Percentiles rank a stretch among this genome's conserved stretches.
Conservation (phyloP, 2,797 vertebrate genomes). For the Alosa sapidissima region DNA sequence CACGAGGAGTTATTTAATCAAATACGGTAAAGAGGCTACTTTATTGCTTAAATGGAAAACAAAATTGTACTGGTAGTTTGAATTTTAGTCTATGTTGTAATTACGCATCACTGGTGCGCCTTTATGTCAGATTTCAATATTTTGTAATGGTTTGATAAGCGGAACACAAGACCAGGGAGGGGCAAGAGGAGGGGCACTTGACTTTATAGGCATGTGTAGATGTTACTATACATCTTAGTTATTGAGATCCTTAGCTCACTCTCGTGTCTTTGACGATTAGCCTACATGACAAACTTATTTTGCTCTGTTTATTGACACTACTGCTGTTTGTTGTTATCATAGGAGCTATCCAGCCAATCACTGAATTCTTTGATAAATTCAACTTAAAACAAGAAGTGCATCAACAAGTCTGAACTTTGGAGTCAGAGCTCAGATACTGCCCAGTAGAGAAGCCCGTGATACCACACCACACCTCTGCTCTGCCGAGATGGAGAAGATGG, state of each 20-base stretch:
- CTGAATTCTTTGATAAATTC: neutral
- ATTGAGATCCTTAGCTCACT: neutral
- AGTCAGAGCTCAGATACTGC: neutral
- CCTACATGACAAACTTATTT: neutral
- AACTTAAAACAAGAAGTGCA: neutral
- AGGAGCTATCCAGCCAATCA: neutral
- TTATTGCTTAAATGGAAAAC: neutral
- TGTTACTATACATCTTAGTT: neutral
- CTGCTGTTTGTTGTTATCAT: neutral
- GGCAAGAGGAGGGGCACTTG: constrained; percentile 5
- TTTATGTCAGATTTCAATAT: neutral
- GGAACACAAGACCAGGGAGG: neutral
- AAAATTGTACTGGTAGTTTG: neutral
- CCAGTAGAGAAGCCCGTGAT: too few species aligned
- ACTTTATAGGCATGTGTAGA: neutral
- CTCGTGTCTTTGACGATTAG: neutral
- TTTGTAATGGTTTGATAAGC: constrained; percentile 14
- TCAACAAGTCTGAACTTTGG: neutral
- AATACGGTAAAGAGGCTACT: neutral
- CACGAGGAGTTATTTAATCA: neutral
- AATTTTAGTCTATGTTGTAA: neutral
- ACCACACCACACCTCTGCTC: neutral
- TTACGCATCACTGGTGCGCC: neutral
- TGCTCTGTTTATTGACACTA: neutral
- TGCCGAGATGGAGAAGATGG: constrained; percentile 69